Evolutionary conservation across 2,797 vertebrate species (phyloP).

Genomic region (Tadarida brasiliensis): DNA sequence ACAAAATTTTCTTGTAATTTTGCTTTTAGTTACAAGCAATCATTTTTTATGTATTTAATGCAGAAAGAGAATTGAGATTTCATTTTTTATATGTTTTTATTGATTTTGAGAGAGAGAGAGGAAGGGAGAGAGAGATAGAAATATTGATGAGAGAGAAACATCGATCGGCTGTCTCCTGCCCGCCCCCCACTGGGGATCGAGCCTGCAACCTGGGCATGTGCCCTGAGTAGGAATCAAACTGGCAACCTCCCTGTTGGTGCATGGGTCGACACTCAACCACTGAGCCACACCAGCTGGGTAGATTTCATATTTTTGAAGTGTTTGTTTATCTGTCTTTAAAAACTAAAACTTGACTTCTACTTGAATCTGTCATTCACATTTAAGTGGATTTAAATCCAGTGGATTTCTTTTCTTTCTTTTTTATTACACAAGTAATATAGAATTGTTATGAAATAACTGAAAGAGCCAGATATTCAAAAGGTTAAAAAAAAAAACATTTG

Average conservation of each 20-base stretch:
- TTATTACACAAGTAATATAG: not conserved
- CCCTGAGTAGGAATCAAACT: too few relatives aligned
- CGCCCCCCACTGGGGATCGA: too few relatives aligned
- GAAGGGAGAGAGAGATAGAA: too few relatives aligned
- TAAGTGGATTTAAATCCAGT: not conserved
- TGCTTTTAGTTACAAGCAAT: not conserved
- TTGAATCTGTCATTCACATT: not conserved
- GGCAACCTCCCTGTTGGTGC: too few relatives aligned
- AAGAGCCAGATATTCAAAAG: not conserved
- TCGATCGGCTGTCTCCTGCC: too few relatives aligned
- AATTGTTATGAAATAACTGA: not conserved
- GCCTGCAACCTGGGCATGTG: too few relatives aligned
- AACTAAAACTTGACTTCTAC: not conserved
- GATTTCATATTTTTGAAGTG: not conserved
- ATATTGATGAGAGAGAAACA: too few relatives aligned
- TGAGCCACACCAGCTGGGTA: not conserved
- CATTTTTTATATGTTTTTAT: too few relatives aligned
- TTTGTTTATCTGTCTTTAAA: not conserved
- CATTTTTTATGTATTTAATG: not conserved
- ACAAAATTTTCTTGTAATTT: constrained; percentile 41
- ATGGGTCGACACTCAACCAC: too few relatives aligned
- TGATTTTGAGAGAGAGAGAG: too few relatives aligned
- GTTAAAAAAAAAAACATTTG: not conserved
- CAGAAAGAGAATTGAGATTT: not conserved
- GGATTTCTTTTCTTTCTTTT: not conserved